A percentile compares a stretch with the other conserved stretches of the same genome.
phyloP scores from a whole-genome alignment of 1,140 invertebrate genomes.

The Zaprionus tsacasi region DNA sequence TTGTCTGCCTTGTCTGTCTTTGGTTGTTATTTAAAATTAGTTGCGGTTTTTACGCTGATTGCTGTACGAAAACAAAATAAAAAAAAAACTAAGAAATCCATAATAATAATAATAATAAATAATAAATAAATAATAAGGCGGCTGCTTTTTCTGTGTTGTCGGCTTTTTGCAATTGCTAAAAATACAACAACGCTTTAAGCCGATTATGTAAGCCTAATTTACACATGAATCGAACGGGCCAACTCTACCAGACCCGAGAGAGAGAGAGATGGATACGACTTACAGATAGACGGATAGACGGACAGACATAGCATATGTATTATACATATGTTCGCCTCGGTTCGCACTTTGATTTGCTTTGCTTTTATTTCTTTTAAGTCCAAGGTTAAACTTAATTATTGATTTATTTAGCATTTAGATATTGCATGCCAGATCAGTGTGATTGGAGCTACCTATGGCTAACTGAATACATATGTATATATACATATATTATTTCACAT shows the following conservation, averaged over 20 bases:
- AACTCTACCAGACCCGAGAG: too few relatives aligned
- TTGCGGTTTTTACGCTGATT: slow-evolving; percentile 61
- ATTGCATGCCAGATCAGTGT: slow-evolving; percentile 43
- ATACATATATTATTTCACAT: slow-evolving; percentile 15
- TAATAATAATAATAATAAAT: slow-evolving; percentile 35
- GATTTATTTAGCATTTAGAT: slow-evolving; percentile 73
- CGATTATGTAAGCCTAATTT: slow-evolving; percentile 81
- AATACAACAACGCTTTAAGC: slow-evolving; percentile 66
- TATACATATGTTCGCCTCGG: neutral
- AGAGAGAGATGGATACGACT: slow-evolving; percentile 3
- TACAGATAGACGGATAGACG: neutral
- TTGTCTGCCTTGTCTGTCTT: slow-evolving; percentile 47
- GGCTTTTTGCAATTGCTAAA: slow-evolving; percentile 80
- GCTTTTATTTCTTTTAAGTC: slow-evolving; percentile 81
- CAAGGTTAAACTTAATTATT: slow-evolving; percentile 80
- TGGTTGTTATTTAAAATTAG: slow-evolving; percentile 68
- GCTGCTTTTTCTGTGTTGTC: slow-evolving; percentile 70
- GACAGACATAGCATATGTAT: neutral
- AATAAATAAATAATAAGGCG: slow-evolving; percentile 51
- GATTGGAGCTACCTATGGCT: slow-evolving; percentile 29
- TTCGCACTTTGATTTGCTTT: slow-evolving; percentile 45
- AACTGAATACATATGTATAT: slow-evolving; percentile 28
- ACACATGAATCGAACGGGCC: slow-evolving; percentile 73
- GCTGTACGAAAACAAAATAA: slow-evolving; percentile 21
- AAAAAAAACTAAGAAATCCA: neutral